Base-by-base conservation (phyloP, 1,140 invertebrate species). In the Drosophila gunungcola region DNA sequence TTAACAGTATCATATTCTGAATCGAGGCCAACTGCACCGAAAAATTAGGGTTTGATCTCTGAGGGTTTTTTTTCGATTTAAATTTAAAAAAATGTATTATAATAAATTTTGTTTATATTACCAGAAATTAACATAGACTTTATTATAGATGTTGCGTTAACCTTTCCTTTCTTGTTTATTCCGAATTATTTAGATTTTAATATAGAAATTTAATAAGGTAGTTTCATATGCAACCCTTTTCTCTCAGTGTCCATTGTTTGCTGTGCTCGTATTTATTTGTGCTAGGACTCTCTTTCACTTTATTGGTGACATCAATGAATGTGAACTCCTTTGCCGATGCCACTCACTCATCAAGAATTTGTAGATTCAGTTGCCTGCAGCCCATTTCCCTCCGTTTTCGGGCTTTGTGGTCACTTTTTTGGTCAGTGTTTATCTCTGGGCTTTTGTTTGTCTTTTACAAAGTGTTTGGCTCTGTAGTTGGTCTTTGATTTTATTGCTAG, bases 401-500 rank as follows among this genome's bases (percentile, higher is more conserved):
- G 25, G 29, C 57, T 57, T 65, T 76, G 61, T 76, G 81, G 78
- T 81, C 73, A 77, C 46, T 74, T 65, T 76, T 80, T 80, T 52
- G 74, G 74, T 46, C 69, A 81, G 61, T 78, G 67, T 78, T 86
- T 81, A 74, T 77, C 58, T 73, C 54, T 77, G 68, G 65, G 64
- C 58, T 81, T 62, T 62, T 78, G 81, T 81, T 81, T 86, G 78
- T 81, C 82, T 81, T 78, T 86, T 46, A 41, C 54, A 74, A 74
- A 57, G 58, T 45, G 54, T 52, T 68, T 38, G 34, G 42, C 41
- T 41, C 43, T 48, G 49, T 43, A 49, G 64, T 58, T 85, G 73
- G 51, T 74, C 73, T 83, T 85, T 80, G 81, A 86, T 85, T 85
- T 85, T 85, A 86, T 81, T 85, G 82, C 73, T 39, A 21, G 16